Percentiles rank a stretch among this genome's conserved stretches.
phyloP scores from a whole-genome alignment of 2,888 invertebrate genomes.

The Clitarchus hookeri region DNA sequence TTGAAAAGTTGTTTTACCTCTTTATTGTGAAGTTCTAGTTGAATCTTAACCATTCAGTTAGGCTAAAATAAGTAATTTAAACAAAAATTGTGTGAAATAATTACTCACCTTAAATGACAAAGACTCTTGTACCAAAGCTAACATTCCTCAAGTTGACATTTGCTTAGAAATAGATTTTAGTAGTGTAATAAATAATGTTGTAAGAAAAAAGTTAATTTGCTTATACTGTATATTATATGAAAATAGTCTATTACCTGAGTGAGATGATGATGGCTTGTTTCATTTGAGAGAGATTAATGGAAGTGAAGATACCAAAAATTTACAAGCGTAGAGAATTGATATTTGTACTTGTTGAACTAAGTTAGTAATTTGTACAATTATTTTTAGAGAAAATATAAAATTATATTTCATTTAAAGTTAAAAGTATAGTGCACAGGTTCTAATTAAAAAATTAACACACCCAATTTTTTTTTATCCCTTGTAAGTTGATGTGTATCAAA shows the following conservation, averaged over 20 bases:
- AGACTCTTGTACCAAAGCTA: conserved; percentile 67
- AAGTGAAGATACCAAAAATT: conserved; percentile 34
- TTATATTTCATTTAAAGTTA: background rate
- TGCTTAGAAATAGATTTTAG: conserved; percentile 32
- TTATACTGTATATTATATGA: conserved; percentile 10
- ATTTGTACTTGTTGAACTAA: conserved; percentile 26
- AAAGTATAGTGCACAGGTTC: conserved; percentile 15
- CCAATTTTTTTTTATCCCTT: too few relatives aligned
- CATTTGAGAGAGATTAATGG: conserved; percentile 23
- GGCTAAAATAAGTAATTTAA: background rate
- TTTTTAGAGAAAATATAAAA: background rate
- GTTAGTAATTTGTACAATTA: background rate
- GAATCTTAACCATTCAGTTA: background rate
- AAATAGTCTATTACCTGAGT: background rate
- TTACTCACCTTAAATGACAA: background rate
- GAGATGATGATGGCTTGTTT: conserved; percentile 12
- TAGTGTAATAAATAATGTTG: conserved; percentile 21
- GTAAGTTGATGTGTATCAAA: too few relatives aligned
- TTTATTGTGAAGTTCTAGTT: background rate
- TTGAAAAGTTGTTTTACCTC: background rate
- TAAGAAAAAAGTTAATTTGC: conserved; percentile 26
- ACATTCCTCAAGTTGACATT: conserved; percentile 64
- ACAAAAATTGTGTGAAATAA: background rate
- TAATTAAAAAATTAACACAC: background rate
- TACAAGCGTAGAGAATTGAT: conserved; percentile 28